phyloP scores from a whole-genome alignment of 1,140 invertebrate species.

The Melipona quadrifasciata region DNA sequence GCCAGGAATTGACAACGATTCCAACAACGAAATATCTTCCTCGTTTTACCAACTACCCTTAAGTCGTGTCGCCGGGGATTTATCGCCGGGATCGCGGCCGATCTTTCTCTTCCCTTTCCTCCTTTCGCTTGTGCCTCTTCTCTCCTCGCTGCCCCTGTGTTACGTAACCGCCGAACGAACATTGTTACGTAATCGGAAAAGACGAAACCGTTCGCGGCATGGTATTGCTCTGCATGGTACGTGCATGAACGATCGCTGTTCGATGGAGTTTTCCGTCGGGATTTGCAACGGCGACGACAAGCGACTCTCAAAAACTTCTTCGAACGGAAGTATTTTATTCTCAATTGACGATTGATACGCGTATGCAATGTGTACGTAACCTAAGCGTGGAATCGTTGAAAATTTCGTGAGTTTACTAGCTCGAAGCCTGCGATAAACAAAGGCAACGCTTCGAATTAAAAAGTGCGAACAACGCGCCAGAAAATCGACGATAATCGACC shows the following conservation, averaged over 20 bases:
- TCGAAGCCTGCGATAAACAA: no score
- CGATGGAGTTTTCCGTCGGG: background rate
- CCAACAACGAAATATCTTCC: constrained; percentile 33
- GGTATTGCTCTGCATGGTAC: background rate
- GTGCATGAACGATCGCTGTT: background rate
- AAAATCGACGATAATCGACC: no score
- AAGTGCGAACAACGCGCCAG: no score
- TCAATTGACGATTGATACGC: background rate
- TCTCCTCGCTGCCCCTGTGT: background rate
- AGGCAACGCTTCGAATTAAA: no score
- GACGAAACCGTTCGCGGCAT: background rate
- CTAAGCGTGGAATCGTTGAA: no score
- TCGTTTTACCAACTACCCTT: constrained; percentile 37
- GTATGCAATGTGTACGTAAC: background rate
- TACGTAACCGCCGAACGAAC: constrained; percentile 27
- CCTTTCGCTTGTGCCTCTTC: background rate
- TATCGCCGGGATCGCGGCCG: background rate
- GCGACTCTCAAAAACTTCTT: no score
- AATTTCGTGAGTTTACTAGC: no score
- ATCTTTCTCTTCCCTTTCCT: background rate
- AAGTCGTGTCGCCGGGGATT: constrained; percentile 15
- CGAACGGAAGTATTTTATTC: background rate
- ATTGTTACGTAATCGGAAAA: constrained; percentile 22
- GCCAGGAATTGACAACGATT: constrained; percentile 72
- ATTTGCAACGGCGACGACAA: background rate